Evolutionary conservation across 2,113 vertebrate genomes (phyloP).

Genomic region (Synchiropus splendidus): DNA sequence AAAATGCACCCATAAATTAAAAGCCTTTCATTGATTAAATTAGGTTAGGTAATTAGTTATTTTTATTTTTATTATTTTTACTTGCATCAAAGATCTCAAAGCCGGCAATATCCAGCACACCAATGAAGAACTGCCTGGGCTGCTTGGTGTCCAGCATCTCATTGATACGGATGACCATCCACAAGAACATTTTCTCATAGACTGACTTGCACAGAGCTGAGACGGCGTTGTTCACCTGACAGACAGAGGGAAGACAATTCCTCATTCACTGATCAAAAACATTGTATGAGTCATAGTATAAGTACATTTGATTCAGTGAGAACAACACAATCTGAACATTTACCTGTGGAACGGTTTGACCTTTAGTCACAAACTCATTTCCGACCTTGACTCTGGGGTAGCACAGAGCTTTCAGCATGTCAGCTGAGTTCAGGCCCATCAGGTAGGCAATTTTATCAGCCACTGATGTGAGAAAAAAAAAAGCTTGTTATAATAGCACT

Average conservation of each 20-base stretch:
- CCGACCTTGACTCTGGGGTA: conserved; percentile 60
- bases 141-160: conserved; percentile 70
- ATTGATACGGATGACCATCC: conserved; percentile 72
- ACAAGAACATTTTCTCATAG: conserved; percentile 76
- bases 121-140: conserved; percentile 64
- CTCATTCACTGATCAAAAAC: neutral
- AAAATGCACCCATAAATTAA: neutral
- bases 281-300: too few species aligned
- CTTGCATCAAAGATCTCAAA: conserved; percentile 74
- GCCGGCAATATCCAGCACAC: conserved; percentile 70
- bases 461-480: conserved; percentile 11
- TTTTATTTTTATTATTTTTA: neutral
- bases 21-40: neutral
- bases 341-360: conserved; percentile 60
- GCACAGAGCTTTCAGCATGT: conserved; percentile 68
- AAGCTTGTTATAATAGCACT: too few species aligned
- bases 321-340: neutral
- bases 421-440: conserved; percentile 70
- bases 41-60: too few species aligned
- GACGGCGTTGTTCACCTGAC: conserved; percentile 62
- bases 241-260: neutral
- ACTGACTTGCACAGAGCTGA: conserved; percentile 64
- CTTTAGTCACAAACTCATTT: conserved; percentile 55
- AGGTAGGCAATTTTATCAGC: conserved; percentile 64
- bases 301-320: neutral